Evolutionary conservation across 2,113 vertebrate genomes (phyloP), one percentile per base, ranked within the genome.

Genomic region (Irena cyanogastra): DNA sequence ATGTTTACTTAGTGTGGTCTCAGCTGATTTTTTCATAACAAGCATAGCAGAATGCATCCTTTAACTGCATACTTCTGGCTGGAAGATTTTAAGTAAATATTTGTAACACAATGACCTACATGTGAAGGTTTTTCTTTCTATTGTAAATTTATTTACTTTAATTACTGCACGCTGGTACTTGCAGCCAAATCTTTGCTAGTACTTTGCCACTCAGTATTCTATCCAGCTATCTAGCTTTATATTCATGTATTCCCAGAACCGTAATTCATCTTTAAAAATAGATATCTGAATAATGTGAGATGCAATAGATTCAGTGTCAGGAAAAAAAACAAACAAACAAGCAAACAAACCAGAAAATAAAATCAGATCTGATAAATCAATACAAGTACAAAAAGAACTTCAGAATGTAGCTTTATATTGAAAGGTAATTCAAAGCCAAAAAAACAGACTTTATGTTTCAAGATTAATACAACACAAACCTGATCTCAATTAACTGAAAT

Each of bases 301-400:
- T 93, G 80, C 72, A 95, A 77, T 66, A 83, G 94, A 74, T 41
- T 92, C 83, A 77, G 16, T 78, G 30, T 41, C n/a, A 81, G 30
- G 27, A 37, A 12, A 1, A 28, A 37, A 72, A 80, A 59, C 54
- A 76, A 75, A 24, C 30, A 50, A 76, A 33, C 23, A 95, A 68
- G 17, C 49, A 70, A 80, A 18, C 44, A 59, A 57, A 44, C 33
- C 63, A 68, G 28, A 68, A 89, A 68, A 82, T 31, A 60, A 82
- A 90, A 87, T 57, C 31, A 90, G 77, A 96, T 50, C 78, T 70
- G 75, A 70, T 50, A 82, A 96, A 80, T 85, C 31, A 94, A 89
- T 89, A 80, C 23, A 95, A 93, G 24, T 50, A 92, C 42, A 87
- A 92, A 93, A 93, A 56, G 64, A 45, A 39, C 17, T 57, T 33